Conservation (phyloP, 2,113 vertebrate species). For the Dinomys branickii region DNA sequence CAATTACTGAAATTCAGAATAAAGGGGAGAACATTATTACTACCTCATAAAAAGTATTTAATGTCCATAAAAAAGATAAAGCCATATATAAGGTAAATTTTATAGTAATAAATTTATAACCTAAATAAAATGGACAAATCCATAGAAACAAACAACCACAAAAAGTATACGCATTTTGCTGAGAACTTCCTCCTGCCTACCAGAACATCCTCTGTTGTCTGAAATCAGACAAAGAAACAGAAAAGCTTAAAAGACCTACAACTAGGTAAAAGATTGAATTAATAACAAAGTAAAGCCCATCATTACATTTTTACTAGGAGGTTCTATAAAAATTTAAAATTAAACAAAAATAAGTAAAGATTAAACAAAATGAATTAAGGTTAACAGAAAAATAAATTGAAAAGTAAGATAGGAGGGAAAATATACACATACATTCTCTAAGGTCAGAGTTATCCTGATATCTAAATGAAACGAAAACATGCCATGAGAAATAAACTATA, state of each 20-base stretch:
- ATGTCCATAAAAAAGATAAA: neutral
- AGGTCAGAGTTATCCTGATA: neutral
- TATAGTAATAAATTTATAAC: neutral
- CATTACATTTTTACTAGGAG: neutral
- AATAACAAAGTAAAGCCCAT: neutral
- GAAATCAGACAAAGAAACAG: constrained; percentile 1
- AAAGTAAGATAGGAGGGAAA: neutral
- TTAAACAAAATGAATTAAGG: neutral
- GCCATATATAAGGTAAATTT: neutral
- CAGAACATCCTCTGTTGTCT: no score
- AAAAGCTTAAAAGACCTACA: neutral
- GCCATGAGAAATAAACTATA: neutral
- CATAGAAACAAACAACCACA: neutral
- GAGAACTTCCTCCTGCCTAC: no score
- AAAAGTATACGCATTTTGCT: no score
- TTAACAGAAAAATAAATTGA: neutral
- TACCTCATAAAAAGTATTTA: neutral
- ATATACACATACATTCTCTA: neutral
- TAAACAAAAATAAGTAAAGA: neutral
- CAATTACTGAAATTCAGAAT: neutral
- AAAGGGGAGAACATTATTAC: neutral
- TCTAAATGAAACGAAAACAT: neutral
- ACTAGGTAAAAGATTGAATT: neutral
- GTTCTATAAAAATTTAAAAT: neutral
- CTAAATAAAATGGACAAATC: neutral